These are phyloP conservation scores for Eilema depressum DNA, from an alignment of 2,888 invertebrate species.

Conservation along the genomic window DNA sequence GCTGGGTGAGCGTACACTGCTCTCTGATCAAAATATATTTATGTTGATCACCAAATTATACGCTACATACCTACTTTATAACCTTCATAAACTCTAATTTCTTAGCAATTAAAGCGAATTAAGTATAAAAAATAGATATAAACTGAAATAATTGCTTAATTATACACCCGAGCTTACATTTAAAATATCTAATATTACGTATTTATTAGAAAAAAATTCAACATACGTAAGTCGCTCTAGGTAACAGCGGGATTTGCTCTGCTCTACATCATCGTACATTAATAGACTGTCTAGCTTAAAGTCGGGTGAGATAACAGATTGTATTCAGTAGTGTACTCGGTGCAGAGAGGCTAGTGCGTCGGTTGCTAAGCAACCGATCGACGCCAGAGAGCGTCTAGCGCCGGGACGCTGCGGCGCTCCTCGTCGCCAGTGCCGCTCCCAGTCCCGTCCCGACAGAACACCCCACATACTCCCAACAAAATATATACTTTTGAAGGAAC, in stretches of 20 bases:
- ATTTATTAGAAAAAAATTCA: background rate
- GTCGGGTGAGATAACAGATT: constrained; percentile 23
- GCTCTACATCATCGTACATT: constrained; percentile 18
- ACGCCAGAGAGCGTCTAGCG: constrained; percentile 76
- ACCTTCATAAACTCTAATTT: constrained; percentile 22
- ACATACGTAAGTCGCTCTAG: background rate
- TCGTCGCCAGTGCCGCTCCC: constrained; percentile 73
- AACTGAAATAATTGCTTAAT: constrained; percentile 18
- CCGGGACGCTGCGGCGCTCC: constrained; percentile 76
- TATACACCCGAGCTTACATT: constrained; percentile 12
- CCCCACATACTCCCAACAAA: constrained; percentile 43
- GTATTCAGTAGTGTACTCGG: constrained; percentile 25
- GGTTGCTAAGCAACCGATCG: constrained; percentile 82
- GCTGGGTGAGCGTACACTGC: constrained; percentile 38
- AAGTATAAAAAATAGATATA: constrained; percentile 13
- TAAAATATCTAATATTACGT: background rate
- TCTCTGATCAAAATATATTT: constrained; percentile 19
- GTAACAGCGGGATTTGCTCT: constrained; percentile 9
- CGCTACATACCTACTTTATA: constrained; percentile 8
- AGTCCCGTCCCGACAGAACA: constrained; percentile 66
- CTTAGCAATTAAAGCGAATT: constrained; percentile 22
- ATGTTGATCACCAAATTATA: constrained; percentile 23
- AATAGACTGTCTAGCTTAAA: constrained; percentile 19
- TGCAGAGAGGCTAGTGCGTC: constrained; percentile 31
- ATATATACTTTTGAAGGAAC: constrained; percentile 32